Percentiles rank a stretch among this genome's conserved stretches.
Evolutionary conservation across 1,140 invertebrate genomes (phyloP).

Genomic region (Carposina sasakii): DNA sequence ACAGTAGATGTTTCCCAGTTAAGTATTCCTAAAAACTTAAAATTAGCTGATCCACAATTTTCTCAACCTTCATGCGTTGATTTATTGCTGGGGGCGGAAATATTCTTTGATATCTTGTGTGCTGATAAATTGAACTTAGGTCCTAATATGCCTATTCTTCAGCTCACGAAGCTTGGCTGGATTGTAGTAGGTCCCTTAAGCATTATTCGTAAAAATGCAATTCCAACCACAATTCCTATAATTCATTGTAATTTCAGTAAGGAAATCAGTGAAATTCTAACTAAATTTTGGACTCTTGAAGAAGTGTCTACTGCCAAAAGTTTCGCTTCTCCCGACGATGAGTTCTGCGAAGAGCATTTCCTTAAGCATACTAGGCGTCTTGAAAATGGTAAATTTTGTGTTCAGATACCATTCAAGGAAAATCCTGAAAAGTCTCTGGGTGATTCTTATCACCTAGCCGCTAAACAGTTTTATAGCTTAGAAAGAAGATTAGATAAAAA

Average conservation of each 20-base stretch:
- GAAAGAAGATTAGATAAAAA: slow-evolving; percentile 34
- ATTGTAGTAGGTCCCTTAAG: slow-evolving; percentile 1
- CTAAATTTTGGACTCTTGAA: slow-evolving; percentile 31
- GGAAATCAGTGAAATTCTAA: slow-evolving; percentile 14
- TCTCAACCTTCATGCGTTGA: background rate
- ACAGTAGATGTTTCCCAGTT: background rate
- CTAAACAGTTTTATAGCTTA: slow-evolving; percentile 32
- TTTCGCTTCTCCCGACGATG: slow-evolving; percentile 24
- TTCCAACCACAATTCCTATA: too few relatives aligned
- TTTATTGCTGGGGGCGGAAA: background rate
- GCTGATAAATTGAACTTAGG: background rate
- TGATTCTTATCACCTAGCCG: slow-evolving; percentile 35
- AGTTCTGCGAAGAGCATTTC: slow-evolving; percentile 32
- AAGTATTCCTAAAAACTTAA: background rate
- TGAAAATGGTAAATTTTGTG: slow-evolving; percentile 35
- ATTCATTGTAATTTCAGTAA: slow-evolving; percentile 11
- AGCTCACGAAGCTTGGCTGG: background rate
- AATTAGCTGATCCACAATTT: background rate
- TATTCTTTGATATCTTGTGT: background rate
- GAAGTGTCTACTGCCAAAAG: background rate
- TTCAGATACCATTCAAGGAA: slow-evolving; percentile 37
- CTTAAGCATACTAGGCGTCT: slow-evolving; percentile 20
- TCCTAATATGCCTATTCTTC: background rate
- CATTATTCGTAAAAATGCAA: background rate
- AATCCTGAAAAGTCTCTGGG: slow-evolving; percentile 22